These are phyloP conservation scores for Saimiri boliviensis DNA, from an alignment of 2,113 vertebrate genomes.

Conservation along the genomic window DNA sequence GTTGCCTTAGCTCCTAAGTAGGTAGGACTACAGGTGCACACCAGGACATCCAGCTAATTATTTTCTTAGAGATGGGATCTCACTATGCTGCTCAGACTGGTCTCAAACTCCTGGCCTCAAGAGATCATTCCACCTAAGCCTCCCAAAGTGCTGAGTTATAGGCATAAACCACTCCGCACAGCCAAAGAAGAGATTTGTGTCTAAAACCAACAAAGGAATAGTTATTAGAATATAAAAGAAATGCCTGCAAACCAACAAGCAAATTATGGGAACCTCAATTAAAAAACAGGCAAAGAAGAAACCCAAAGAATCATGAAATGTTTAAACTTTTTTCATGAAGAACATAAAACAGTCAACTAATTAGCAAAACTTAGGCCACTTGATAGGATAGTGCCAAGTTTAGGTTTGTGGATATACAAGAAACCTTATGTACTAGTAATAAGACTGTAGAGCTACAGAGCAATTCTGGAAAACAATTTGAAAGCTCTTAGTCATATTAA, in stretches of 20 bases:
- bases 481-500: background rate
- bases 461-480: conserved; percentile 34
- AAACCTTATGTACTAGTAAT: background rate
- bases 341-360: conserved; percentile 12
- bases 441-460: background rate
- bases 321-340: conserved; percentile 28
- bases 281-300: background rate
- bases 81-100: no score
- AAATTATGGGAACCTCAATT: background rate
- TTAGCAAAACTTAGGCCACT: conserved; percentile 35
- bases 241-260: background rate
- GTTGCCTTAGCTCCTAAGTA: no score
- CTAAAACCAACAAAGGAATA: conserved; percentile 17
- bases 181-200: background rate
- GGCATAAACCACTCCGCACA: no score
- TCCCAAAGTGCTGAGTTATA: no score
- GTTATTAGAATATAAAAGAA: background rate
- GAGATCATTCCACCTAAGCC: no score
- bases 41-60: no score
- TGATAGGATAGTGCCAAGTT: conserved; percentile 16
- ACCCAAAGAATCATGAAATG: background rate
- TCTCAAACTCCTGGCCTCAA: no score
- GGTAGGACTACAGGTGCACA: no score
- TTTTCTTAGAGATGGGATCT: no score
- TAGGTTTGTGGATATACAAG: background rate